Base-by-base conservation (phyloP, 2,888 invertebrate species). In the Chrysolina oricalcia region DNA sequence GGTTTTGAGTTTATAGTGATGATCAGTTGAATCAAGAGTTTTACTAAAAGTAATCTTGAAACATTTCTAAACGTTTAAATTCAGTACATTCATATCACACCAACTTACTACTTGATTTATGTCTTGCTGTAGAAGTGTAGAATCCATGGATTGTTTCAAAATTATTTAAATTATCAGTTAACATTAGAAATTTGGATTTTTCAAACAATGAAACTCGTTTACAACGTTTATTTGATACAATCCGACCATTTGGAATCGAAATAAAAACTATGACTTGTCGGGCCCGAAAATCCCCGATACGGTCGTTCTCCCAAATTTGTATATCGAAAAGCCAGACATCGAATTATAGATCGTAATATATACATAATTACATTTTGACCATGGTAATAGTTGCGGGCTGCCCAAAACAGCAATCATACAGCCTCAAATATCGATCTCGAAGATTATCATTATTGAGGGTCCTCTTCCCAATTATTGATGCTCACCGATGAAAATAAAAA, bases 341-440 rank as follows among this genome's bases (percentile, higher is more conserved):
- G 74, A 77, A 79, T 79, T 79, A 79, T 77, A 75, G 77, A 77
- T 72, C 81, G 74, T 82, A 81, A 82, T 79, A 82, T 82, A 81
- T 81, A 81, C 82, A 81, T 81, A 82, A 82, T 82, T 81, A 81
- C 80, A 80, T 82, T 81, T 70, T 67, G 77, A 74, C 76, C 73
- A 67, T 63, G 66, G 74, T 72, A 72, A 77, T 75, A 66, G 69
- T 77, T 73, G 76, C 76, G 63, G 76, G 73, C 67, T 70, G 72
- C 48, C 72, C 69, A 75, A 70, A 72, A 70, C 77, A 75, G 75
- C 75, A 75, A 77, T 77, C 75, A 75, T 77, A 73, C 72, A 74
- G 74, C n/a, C 76, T 73, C 71, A 76, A 76, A 76, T 76, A 73
- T 75, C 74, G 77, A 77, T 77, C 74, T 69, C 50, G 67, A 77